Evolutionary conservation across 2,797 vertebrate genomes (phyloP).

Genomic region (Telmatherina bonti): DNA sequence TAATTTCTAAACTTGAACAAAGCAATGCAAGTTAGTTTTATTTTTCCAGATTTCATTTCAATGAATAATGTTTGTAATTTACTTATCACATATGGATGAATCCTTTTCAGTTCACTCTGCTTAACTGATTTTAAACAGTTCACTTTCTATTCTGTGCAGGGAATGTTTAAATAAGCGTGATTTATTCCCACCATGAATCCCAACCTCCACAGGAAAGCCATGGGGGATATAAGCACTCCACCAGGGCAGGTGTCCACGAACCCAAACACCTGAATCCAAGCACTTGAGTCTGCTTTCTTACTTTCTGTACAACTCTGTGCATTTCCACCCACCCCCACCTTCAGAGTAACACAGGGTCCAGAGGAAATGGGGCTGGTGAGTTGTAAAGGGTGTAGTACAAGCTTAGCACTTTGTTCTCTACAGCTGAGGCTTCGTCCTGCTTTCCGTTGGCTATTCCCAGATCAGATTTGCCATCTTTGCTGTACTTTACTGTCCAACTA

Average conservation of each 20-base stretch:
- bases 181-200: background rate
- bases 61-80: too few species aligned
- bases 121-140: background rate
- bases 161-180: constrained; percentile 11
- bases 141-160: background rate
- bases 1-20: too few species aligned
- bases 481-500: constrained; percentile 31
- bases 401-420: constrained; percentile 66
- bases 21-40: background rate
- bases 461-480: constrained; percentile 29
- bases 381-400: constrained; percentile 57
- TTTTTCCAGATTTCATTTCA: background rate
- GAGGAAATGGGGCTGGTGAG: constrained; percentile 59
- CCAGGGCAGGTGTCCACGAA: constrained; percentile 46
- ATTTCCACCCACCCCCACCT: constrained; percentile 2
- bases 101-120: background rate
- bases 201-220: constrained; percentile 26
- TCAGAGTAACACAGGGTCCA: constrained; percentile 50
- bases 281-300: constrained; percentile 31
- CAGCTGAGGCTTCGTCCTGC: constrained; percentile 72
- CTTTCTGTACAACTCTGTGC: background rate
- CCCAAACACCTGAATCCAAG: constrained; percentile 46
- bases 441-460: constrained; percentile 65
- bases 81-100: background rate
- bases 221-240: constrained; percentile 15